Evolutionary conservation across 2,113 vertebrate species (phyloP).

Genomic region (Cnemophilus loriae): DNA sequence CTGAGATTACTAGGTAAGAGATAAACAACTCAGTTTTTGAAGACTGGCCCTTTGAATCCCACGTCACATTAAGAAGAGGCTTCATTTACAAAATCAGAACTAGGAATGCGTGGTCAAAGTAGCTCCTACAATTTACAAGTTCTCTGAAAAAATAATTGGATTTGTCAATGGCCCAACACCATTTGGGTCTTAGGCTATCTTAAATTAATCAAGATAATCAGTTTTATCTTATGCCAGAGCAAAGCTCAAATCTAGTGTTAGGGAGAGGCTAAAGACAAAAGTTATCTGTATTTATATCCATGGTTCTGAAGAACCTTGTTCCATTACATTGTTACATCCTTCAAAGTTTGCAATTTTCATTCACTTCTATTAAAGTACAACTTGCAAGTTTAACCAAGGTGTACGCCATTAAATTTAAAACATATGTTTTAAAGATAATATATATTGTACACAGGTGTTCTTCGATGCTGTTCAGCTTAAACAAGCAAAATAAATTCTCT

Average conservation of each 20-base stretch:
- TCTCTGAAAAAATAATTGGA: not conserved
- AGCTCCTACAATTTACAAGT: not conserved
- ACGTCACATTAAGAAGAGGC: not conserved
- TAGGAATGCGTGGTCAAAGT: not conserved
- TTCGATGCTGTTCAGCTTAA: not conserved
- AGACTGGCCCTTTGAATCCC: not conserved
- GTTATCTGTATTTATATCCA: not conserved
- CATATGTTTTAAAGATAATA: not conserved
- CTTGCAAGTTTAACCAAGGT: not conserved
- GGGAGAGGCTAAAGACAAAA: not conserved
- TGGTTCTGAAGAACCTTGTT: not conserved
- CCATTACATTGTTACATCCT: not conserved
- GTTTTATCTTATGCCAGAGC: not conserved
- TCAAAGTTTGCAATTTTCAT: not conserved
- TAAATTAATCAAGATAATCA: not conserved
- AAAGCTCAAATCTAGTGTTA: not conserved
- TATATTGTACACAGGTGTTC: not conserved
- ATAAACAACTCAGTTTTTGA: not conserved
- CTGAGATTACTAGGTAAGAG: not conserved
- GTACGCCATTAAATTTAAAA: not conserved
- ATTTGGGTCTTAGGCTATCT: not conserved
- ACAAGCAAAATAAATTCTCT: not conserved
- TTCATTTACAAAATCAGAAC: not conserved
- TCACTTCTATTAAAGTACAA: not conserved
- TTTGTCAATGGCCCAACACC: not conserved